Evolutionary conservation across 2,888 invertebrate genomes (phyloP), one percentile per base, ranked within the genome.

Genomic region (Brachypalpus laphriformis): DNA sequence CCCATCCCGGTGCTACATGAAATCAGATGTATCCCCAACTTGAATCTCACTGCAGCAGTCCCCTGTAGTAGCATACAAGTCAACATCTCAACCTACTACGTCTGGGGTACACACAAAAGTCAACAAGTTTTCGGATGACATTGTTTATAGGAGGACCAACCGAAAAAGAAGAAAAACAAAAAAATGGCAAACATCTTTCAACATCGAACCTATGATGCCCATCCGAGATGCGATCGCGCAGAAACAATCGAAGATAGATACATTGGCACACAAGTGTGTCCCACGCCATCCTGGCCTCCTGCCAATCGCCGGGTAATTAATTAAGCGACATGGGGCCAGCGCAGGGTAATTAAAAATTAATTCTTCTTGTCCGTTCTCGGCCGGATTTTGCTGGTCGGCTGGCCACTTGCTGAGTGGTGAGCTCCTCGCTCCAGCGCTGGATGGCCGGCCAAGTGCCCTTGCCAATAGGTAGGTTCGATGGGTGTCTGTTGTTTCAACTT

Each of bases 331-430:
- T 85, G 83, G 83, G 80, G 80, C 83, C 83, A 80, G 75, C 51
- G 75, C 70, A 85, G 75, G 83, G 80, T 85, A 80, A 85, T 85
- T 85, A 85, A 85, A 85, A 85, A 85, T 80, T 85, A 80, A 80
- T 85, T 85, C 80, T 37, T 65, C 75, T 85, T 75, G 80, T 85
- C 57, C 70, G 65, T 80, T 80, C n/a, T n/a, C 54, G 59, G 2
- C 37, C 65, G 34, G 61, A 74, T 70, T 80, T 65, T 51, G 14
- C 51, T 70, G 28, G 40, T 20, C 42, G 3, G 40, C 25, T 4
- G 20, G 20, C 51, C 7, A 49, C 49, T 65, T 66, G 66, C 65
- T 66, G 80, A 28, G 71, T 14, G 3, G 14, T 49, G 47, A n/a
- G n/a, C n/a, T n/a, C n/a, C n/a, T n/a, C n/a, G n/a, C n/a, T n/a